Conservation (phyloP, 2,888 invertebrate species). For the Aleiodes leptofemur region DNA sequence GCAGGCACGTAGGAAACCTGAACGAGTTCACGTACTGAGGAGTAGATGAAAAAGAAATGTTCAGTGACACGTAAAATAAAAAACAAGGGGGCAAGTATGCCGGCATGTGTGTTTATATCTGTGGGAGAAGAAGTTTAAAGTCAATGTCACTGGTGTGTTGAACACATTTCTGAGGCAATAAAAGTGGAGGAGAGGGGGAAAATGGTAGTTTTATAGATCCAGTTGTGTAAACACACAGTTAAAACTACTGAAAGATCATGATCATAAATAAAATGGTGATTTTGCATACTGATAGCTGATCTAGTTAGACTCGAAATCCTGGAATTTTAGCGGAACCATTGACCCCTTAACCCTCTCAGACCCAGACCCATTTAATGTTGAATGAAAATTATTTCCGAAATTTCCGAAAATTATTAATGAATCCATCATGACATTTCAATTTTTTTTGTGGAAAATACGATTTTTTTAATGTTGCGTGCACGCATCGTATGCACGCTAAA, state of each 20-base stretch:
- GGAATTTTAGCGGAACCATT: too few species aligned
- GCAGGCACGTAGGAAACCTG: conserved; percentile 4
- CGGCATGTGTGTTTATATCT: conserved; percentile 14
- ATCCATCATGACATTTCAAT: too few species aligned
- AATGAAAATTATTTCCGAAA: too few species aligned
- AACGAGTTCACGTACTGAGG: conserved; percentile 6
- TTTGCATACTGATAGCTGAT: too few species aligned
- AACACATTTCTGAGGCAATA: conserved; percentile 23
- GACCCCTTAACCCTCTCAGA: too few species aligned
- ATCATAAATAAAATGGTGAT: background rate
- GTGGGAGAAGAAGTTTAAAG: conserved; percentile 18
- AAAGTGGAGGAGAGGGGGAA: background rate
- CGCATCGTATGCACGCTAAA: too few species aligned
- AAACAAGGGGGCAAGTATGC: conserved; percentile 11
- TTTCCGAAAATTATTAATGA: too few species aligned
- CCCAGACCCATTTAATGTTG: too few species aligned
- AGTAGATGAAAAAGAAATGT: background rate
- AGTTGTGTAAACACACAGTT: conserved; percentile 16
- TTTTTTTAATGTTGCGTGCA: too few species aligned
- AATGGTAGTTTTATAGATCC: conserved; percentile 1
- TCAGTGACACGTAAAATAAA: conserved; percentile 15
- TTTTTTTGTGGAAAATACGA: too few species aligned
- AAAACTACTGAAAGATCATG: background rate
- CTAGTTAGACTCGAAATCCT: too few species aligned
- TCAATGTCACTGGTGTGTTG: conserved; percentile 2